phyloP scores from a whole-genome alignment of 2,797 vertebrate genomes.

The Gadopsis marmoratus region DNA sequence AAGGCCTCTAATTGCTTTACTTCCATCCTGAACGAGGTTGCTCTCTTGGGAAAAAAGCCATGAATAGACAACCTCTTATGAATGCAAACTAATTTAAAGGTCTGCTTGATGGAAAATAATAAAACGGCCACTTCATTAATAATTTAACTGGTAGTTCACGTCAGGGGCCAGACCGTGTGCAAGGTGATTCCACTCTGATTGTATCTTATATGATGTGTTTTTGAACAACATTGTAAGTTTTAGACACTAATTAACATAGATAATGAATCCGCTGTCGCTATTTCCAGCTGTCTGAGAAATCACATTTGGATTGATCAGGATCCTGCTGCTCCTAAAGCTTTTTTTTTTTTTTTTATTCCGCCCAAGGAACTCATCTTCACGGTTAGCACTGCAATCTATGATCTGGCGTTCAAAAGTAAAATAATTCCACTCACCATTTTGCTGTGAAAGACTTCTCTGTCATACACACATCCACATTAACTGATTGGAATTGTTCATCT shows the following conservation, averaged over 20 bases:
- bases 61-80: slow-evolving; percentile 51
- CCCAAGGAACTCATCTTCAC: slow-evolving; percentile 38
- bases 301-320: slow-evolving; percentile 62
- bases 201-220: slow-evolving; percentile 24
- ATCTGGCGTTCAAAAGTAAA: slow-evolving; percentile 53
- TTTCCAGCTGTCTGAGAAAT: slow-evolving; percentile 57
- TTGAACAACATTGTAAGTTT: slow-evolving; percentile 22
- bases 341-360: slow-evolving; percentile 10
- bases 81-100: slow-evolving; percentile 59
- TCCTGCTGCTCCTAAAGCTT: slow-evolving; percentile 51
- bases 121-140: slow-evolving; percentile 45
- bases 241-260: slow-evolving; percentile 62
- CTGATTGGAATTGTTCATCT: slow-evolving; percentile 78
- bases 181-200: background rate
- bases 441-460: slow-evolving; percentile 43
- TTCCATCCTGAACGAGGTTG: slow-evolving; percentile 51
- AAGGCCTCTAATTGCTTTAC: slow-evolving; percentile 72
- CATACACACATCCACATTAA: slow-evolving; percentile 68
- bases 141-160: slow-evolving; percentile 29
- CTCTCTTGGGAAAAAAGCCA: slow-evolving; percentile 46
- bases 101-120: slow-evolving; percentile 39
- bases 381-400: slow-evolving; percentile 34
- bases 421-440: slow-evolving; percentile 54
- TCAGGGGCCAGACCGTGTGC: slow-evolving; percentile 16
- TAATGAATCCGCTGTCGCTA: slow-evolving; percentile 65